These are phyloP conservation scores for Rhinogobius similis DNA, from an alignment of 2,113 vertebrate genomes.

Conservation along the genomic window DNA sequence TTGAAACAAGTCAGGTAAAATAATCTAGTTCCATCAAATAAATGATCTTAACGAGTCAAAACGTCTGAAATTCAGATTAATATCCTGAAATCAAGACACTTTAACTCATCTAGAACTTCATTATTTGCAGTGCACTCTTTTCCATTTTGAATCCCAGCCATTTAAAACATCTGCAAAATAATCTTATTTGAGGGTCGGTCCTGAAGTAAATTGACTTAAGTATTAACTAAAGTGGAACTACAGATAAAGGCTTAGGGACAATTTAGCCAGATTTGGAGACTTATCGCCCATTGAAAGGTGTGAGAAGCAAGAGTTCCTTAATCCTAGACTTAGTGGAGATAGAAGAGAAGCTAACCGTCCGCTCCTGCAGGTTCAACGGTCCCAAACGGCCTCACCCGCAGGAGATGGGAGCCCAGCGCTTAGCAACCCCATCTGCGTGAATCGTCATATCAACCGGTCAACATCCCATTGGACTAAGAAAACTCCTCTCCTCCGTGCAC, in stretches of 20 bases:
- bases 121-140: too few species aligned
- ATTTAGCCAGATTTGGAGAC: slow-evolving; percentile 47
- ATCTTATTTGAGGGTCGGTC: background rate
- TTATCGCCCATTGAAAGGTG: slow-evolving; percentile 51
- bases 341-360: slow-evolving; percentile 26
- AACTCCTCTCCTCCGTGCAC: slow-evolving; percentile 15
- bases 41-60: too few species aligned
- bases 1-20: too few species aligned
- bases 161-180: background rate
- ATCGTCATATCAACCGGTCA: slow-evolving; percentile 64
- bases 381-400: slow-evolving; percentile 49
- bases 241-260: slow-evolving; percentile 44
- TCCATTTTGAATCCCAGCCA: background rate
- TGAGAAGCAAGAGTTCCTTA: slow-evolving; percentile 43
- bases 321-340: slow-evolving; percentile 33
- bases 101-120: too few species aligned
- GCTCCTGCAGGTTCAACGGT: slow-evolving; percentile 29
- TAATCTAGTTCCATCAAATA: too few species aligned
- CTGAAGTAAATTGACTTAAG: too few species aligned
- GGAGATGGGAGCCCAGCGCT: slow-evolving; percentile 55
- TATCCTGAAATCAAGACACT: too few species aligned
- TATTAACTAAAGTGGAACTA: slow-evolving; percentile 34
- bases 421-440: slow-evolving; percentile 72
- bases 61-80: too few species aligned
- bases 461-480: slow-evolving; percentile 48